Conservation (phyloP, 1,140 invertebrate species). For the Drosophila simulans region DNA sequence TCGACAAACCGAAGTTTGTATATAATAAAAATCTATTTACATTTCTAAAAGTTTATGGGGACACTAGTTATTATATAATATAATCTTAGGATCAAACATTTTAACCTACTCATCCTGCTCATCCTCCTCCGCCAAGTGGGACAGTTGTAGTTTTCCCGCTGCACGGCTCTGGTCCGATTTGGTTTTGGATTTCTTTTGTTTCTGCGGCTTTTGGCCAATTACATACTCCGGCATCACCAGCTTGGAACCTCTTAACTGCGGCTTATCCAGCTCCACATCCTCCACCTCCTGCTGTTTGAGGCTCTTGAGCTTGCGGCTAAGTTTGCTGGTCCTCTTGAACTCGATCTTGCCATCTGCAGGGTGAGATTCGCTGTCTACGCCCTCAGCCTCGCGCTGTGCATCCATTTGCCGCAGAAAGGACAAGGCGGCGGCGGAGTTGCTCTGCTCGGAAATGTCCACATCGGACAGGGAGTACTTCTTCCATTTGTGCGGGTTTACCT, state of each 20-base stretch:
- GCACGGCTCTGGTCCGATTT: constrained; percentile 71
- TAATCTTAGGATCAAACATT: neutral
- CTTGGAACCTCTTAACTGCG: constrained; percentile 88
- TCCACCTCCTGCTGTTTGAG: constrained; percentile 77
- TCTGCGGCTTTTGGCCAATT: constrained; percentile 87
- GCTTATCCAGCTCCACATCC: constrained; percentile 82
- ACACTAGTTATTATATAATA: neutral
- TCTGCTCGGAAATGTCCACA: constrained; percentile 91
- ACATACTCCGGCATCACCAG: constrained; percentile 92
- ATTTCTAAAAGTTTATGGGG: neutral
- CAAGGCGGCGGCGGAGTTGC: constrained; percentile 90
- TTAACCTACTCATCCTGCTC: constrained; percentile 53
- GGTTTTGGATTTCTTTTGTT: constrained; percentile 71
- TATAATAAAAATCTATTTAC: constrained; percentile 14
- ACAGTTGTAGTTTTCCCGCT: constrained; percentile 85
- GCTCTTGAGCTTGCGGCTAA: constrained; percentile 58
- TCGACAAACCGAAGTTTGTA: constrained; percentile 4
- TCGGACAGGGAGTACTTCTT: constrained; percentile 90
- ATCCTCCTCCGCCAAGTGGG: constrained; percentile 87
- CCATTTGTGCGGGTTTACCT: constrained; percentile 91
- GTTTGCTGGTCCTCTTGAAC: constrained; percentile 85
- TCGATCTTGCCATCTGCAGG: constrained; percentile 83
- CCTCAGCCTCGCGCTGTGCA: constrained; percentile 84
- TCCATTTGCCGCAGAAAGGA: constrained; percentile 89
- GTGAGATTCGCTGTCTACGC: constrained; percentile 49